Evolutionary conservation across 92 coral and sea anemone species (phyloP).

Genomic region (Paragorgia papillata): DNA sequence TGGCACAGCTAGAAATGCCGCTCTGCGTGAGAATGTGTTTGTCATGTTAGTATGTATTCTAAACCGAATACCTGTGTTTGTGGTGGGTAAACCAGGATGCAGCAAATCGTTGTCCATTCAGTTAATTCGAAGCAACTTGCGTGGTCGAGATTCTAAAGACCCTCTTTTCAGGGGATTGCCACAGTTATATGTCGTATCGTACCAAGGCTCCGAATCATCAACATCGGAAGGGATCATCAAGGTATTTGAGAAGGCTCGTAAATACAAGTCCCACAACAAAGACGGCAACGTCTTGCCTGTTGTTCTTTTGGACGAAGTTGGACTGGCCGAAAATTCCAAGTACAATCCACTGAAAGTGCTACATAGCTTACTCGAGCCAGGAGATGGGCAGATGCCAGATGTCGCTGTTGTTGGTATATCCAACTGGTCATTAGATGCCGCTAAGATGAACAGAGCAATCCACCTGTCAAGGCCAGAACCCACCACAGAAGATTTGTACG

Average conservation of each 20-base stretch:
- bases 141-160: constrained; percentile 89
- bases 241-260: constrained; percentile 93
- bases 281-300: constrained; percentile 87
- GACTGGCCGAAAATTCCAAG: constrained; percentile 92
- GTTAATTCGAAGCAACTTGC: constrained; percentile 84
- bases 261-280: constrained; percentile 72
- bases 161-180: constrained; percentile 76
- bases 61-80: constrained; percentile 92
- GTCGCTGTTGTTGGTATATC: constrained; percentile 99
- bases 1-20: constrained; percentile 94
- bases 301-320: constrained; percentile 95
- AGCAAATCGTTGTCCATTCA: constrained; percentile 98
- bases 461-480: constrained; percentile 99
- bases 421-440: constrained; percentile 98
- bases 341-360: constrained; percentile 95
- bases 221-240: constrained; percentile 94
- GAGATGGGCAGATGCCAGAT: constrained; percentile 78
- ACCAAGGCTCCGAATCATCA: constrained; percentile 97
- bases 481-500: constrained; percentile 72
- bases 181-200: constrained; percentile 88
- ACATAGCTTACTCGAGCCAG: constrained; percentile 91
- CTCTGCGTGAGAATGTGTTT: constrained; percentile 95
- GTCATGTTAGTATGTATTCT: constrained; percentile 93
- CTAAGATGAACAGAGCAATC: constrained; percentile 98
- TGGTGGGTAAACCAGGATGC: constrained; percentile 98